Evolutionary conservation across 2,888 invertebrate genomes (phyloP).

Genomic region (Tethea ocularis): DNA sequence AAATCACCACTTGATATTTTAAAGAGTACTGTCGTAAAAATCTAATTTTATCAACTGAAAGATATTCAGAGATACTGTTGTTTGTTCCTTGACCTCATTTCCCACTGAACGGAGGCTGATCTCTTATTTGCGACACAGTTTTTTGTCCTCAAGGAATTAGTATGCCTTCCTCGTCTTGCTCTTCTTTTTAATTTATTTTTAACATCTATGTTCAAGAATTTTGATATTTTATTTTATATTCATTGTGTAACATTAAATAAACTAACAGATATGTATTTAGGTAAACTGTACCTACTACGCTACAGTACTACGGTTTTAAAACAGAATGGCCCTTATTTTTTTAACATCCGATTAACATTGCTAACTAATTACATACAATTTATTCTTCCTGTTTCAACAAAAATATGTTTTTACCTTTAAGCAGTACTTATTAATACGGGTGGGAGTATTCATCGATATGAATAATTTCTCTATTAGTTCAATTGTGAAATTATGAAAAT

Average conservation of each 20-base stretch:
- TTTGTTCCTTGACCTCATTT: background rate
- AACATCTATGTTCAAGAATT: background rate
- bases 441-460: too few relatives aligned
- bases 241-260: background rate
- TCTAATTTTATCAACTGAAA: background rate
- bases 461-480: too few relatives aligned
- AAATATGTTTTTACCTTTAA: too few relatives aligned
- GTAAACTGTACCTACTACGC: too few relatives aligned
- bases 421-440: too few relatives aligned
- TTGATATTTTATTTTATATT: background rate
- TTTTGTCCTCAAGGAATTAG: background rate
- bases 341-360: too few relatives aligned
- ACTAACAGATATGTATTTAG: too few relatives aligned
- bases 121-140: background rate
- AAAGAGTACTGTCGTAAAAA: background rate
- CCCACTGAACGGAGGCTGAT: background rate
- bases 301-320: too few relatives aligned
- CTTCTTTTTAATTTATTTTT: background rate
- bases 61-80: background rate
- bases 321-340: too few relatives aligned
- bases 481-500: too few relatives aligned
- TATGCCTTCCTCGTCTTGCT: background rate
- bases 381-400: too few relatives aligned
- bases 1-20: background rate
- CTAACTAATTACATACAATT: too few relatives aligned